Evolutionary conservation across 2,888 invertebrate species (phyloP), one percentile per base, ranked within the genome.

Genomic region (Lasius platythorax): DNA sequence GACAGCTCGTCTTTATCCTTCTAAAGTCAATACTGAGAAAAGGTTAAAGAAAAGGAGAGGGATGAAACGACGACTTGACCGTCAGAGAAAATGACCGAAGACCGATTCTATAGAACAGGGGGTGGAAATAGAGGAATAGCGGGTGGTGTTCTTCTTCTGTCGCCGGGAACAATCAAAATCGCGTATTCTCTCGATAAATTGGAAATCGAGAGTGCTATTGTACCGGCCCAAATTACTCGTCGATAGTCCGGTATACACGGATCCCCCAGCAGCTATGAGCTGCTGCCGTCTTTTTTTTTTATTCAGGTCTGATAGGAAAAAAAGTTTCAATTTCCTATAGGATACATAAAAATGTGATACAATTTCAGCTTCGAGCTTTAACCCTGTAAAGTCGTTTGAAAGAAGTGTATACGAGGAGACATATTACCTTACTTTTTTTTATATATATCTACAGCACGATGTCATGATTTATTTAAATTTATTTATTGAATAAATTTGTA

Each of bases 211-310:
- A 76, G 76, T 72, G 76, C 72, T 76, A 85, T 85, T 83, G 83
- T 85, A 76, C 78, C 76, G 50, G 79, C 84, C 86, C 87, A 88
- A 91, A 91, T 91, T 90, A 91, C 89, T 88, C 85, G 83, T 68
- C 76, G 89, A 87, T 86, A 85, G 87, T 83, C 86, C 81, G 82
- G 87, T 85, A 84, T 83, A 85, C 75, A 66, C 61, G 64, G 68
- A 58, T 68, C 67, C 76, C 82, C 82, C 87, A 82, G 61, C 82
- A 85, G 66, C 88, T 83, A 81, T 76, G 53, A 79, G 63, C 23
- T 53, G 43, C 46, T n/a, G 46, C 66, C 33, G 40, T 61, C 53
- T 72, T 50, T 68, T 75, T 23, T 87, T 78, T 82, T 53, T 67
- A 56, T 73, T 64, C 56, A 53, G 40, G 58, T 33, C 58, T 46